phyloP scores from a whole-genome alignment of 2,797 vertebrate genomes.

The Podargus strigoides region DNA sequence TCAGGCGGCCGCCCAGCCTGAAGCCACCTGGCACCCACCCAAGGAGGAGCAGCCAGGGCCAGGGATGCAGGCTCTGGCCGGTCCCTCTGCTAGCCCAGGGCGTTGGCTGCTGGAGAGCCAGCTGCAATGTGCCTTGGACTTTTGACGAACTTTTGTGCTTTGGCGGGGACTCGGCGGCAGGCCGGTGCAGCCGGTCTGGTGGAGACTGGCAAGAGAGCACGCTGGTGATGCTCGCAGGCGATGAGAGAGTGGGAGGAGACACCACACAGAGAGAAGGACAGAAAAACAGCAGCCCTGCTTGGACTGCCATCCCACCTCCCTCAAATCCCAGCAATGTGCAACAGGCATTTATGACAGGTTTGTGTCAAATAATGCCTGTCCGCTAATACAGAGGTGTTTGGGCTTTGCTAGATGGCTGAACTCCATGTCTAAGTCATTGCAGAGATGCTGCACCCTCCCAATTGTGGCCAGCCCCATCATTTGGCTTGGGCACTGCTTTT shows the following conservation, averaged over 20 bases:
- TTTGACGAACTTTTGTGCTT: slow-evolving; percentile 39
- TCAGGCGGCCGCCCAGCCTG: slow-evolving; percentile 5
- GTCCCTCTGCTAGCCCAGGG: slow-evolving; percentile 6
- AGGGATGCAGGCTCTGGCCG: not conserved
- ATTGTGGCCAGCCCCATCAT: not conserved
- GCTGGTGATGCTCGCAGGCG: not conserved
- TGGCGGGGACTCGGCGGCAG: not conserved
- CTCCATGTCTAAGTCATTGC: not conserved
- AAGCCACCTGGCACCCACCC: slow-evolving; percentile 23
- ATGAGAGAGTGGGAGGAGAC: not conserved
- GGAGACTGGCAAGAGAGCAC: not conserved
- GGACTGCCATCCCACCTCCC: not conserved
- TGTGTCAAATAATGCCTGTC: not conserved
- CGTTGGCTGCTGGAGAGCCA: not conserved
- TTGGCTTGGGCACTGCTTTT: not conserved
- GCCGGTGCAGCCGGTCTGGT: not conserved
- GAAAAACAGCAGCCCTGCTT: not conserved
- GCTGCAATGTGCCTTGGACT: slow-evolving; percentile 43
- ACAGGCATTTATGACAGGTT: not conserved
- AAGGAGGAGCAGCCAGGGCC: not conserved
- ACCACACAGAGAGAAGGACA: not conserved
- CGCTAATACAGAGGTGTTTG: not conserved
- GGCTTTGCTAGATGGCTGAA: not conserved
- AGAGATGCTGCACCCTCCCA: not conserved
- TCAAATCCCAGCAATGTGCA: not conserved